Percentiles rank a stretch among this genome's conserved stretches.
Conservation (phyloP, 2,113 vertebrate species). For the Chaenocephalus aceratus region DNA sequence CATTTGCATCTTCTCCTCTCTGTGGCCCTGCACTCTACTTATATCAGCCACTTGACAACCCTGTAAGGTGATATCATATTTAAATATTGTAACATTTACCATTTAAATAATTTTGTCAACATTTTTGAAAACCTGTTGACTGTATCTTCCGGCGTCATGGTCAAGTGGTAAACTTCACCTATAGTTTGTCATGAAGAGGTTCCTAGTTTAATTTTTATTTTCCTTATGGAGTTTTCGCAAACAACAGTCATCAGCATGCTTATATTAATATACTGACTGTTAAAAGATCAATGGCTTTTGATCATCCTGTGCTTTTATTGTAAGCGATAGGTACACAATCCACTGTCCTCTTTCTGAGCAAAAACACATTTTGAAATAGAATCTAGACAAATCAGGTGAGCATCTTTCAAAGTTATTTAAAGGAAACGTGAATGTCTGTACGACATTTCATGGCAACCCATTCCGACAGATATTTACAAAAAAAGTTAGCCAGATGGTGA, state of each 20-base stretch:
- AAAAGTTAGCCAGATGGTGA: too few species aligned
- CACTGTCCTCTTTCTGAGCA: neutral
- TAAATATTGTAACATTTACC: neutral
- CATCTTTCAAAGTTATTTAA: too few species aligned
- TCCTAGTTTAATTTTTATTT: neutral
- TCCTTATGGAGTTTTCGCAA: neutral
- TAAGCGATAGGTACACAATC: too few species aligned
- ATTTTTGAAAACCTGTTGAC: neutral
- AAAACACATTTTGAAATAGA: neutral
- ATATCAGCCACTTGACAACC: neutral
- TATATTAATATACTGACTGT: too few species aligned
- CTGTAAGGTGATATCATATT: neutral
- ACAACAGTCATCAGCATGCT: neutral
- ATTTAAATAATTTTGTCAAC: too few species aligned
- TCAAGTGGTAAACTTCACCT: neutral
- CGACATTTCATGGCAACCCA: too few species aligned
- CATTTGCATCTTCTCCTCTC: conserved; percentile 29
- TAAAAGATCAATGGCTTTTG: neutral
- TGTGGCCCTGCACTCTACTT: conserved; percentile 16
- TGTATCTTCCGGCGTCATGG: neutral
- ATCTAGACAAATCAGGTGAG: too few species aligned
- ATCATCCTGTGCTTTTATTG: neutral
- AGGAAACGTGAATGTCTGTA: too few species aligned
- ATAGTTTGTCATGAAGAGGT: neutral
- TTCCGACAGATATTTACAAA: too few species aligned